phyloP scores from a whole-genome alignment of 2,113 vertebrate species.

The Erinaceus europaeus region DNA sequence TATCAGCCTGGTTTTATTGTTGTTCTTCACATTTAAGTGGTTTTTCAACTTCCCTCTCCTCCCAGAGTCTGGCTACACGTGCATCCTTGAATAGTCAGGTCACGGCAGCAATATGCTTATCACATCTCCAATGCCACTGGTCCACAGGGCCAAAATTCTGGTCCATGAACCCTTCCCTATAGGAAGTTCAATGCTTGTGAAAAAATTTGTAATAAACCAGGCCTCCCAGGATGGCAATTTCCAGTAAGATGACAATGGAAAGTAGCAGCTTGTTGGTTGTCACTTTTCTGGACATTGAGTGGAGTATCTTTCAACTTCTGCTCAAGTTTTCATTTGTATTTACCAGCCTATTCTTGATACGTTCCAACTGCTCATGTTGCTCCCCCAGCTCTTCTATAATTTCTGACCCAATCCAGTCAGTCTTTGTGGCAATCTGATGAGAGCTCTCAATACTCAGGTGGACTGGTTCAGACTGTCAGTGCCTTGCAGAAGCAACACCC shows the following conservation, averaged over 20 bases:
- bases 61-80: constrained; percentile 51
- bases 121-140: background rate
- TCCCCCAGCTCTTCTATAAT: constrained; percentile 97
- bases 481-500: constrained; percentile 92
- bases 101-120: constrained; percentile 47
- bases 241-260: constrained; percentile 92
- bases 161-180: background rate
- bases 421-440: constrained; percentile 91
- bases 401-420: constrained; percentile 92
- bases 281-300: constrained; percentile 92
- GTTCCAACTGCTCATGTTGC: constrained; percentile 95
- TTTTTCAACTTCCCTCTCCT: constrained; percentile 61
- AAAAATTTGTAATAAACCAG: constrained; percentile 97
- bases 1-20: constrained; percentile 58
- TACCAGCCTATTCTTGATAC: constrained; percentile 90
- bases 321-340: constrained; percentile 95
- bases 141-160: constrained; percentile 44
- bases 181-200: constrained; percentile 71
- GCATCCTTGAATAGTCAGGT: constrained; percentile 43
- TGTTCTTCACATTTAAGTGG: constrained; percentile 65
- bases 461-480: constrained; percentile 91
- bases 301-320: constrained; percentile 93
- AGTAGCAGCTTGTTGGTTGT: constrained; percentile 95
- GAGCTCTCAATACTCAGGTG: constrained; percentile 93
- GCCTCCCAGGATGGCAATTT: constrained; percentile 91